Evolutionary conservation across 30 jellyfish, hydroid and myxozoan genomes (phyloP), one percentile per base, ranked within the genome.

Genomic region (Rhopilema esculentum): DNA sequence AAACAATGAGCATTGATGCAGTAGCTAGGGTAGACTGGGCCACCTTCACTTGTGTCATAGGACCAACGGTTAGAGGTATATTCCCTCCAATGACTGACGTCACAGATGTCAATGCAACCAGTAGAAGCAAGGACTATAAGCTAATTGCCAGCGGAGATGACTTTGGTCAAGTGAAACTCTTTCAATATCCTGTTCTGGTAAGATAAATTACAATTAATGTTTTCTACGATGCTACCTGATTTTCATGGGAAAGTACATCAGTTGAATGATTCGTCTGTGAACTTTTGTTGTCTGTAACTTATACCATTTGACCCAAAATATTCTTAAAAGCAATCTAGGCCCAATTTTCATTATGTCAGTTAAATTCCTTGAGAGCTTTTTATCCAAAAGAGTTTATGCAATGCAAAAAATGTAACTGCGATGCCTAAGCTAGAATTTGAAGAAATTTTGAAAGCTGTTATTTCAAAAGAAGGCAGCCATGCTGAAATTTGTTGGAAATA

Each of bases 121-220:
- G 93, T 50, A 96, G 98, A 33, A 93, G 94, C 27, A 88, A 78
- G 27, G 98, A 93, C 68, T 89, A 88, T 72, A 84, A 93, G 85
- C 75, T 88, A 53, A 40, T 93, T 72, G 98, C 98, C 0, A 93
- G 96, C 51, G 98, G 98, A 17, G 98, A 93, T 93, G 98, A 93
- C 76, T 93, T 93, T 80, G 98, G 98, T 33, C 91, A 66, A 67
- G 98, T 93, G 66, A 93, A 93, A 63, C 28, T 93, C 40, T 93
- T 93, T 76, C 93, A 83, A 27, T 93, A 84, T 66, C 98, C 98
- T 8, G 98, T 93, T 17, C 77, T 93, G 79, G 98, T 93, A 80
- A 76, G 97, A 32, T 22, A 0, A 27, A 27, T 65, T n/a, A 12
- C 48, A 9, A 9, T 15, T n/a, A n/a, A 18, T 52, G 85, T n/a